Conservation (phyloP, 1,140 invertebrate species). For the Acromyrmex charruanus region DNA sequence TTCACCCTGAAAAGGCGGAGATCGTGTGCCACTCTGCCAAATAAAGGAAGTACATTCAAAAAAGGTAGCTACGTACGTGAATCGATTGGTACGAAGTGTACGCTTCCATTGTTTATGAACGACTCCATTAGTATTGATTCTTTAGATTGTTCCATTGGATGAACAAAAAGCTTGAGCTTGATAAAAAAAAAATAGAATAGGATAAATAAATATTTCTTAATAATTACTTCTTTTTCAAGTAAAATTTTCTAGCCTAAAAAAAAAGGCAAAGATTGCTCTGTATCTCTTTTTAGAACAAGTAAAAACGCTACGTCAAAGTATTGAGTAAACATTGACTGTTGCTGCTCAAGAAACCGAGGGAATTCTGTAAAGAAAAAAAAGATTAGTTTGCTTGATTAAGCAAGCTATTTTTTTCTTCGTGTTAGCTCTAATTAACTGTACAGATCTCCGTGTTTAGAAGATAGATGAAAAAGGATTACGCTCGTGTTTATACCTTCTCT, state of each 20-base stretch:
- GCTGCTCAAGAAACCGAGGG: background rate
- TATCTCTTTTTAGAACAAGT: background rate
- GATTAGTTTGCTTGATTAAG: slow-evolving; percentile 66
- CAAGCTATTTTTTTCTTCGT: slow-evolving; percentile 67
- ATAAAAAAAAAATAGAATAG: slow-evolving; percentile 2
- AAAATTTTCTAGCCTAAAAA: background rate
- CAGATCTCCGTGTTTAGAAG: slow-evolving; percentile 68
- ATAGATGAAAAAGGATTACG: slow-evolving; percentile 73
- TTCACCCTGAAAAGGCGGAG: slow-evolving; percentile 15
- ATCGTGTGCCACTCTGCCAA: background rate
- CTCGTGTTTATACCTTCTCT: slow-evolving; percentile 55
- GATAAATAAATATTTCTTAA: background rate
- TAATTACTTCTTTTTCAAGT: background rate
- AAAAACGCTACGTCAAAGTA: slow-evolving; percentile 2
- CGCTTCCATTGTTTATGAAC: slow-evolving; percentile 31
- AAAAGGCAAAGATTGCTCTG: background rate
- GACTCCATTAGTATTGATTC: background rate
- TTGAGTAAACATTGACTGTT: slow-evolving; percentile 32
- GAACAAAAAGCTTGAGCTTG: background rate
- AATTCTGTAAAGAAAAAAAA: slow-evolving; percentile 31
- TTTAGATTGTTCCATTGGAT: background rate
- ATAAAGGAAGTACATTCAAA: background rate
- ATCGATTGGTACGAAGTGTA: slow-evolving; percentile 34
- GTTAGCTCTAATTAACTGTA: slow-evolving; percentile 74
- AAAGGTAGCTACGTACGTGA: background rate